Conservation (phyloP, 1,140 invertebrate genomes). For the Zophobas morio region DNA sequence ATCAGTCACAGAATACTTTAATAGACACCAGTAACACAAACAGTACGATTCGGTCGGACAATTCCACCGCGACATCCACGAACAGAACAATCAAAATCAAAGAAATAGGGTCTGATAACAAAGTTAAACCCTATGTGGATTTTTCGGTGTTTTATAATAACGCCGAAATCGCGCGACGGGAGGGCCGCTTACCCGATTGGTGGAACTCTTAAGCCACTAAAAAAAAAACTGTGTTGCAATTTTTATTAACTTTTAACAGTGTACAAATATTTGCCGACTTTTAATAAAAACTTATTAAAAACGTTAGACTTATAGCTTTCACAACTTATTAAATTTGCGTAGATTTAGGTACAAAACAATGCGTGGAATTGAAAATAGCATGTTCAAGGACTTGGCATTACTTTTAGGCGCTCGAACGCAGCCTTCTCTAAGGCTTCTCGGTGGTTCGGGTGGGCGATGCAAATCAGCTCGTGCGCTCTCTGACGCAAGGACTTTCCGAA, state of each 20-base stretch:
- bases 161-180: constrained; percentile 67
- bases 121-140: constrained; percentile 87
- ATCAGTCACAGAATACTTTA: constrained; percentile 18
- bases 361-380: constrained; percentile 13
- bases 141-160: constrained; percentile 87
- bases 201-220: constrained; percentile 51
- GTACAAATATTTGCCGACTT: constrained; percentile 37
- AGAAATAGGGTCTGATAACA: constrained; percentile 60
- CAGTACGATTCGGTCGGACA: constrained; percentile 42
- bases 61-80: constrained; percentile 62
- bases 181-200: constrained; percentile 59
- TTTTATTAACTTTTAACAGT: constrained; percentile 42
- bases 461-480: constrained; percentile 90
- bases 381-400: constrained; percentile 76
- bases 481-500: constrained; percentile 93
- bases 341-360: constrained; percentile 18
- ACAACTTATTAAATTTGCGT: constrained; percentile 1
- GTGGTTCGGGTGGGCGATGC: constrained; percentile 92
- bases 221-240: constrained; percentile 9
- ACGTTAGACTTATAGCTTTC: constrained; percentile 20
- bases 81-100: constrained; percentile 57
- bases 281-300: constrained; percentile 42
- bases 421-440: constrained; percentile 89
- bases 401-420: constrained; percentile 89
- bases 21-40: background rate